Percentiles rank a stretch among this genome's conserved stretches.
phyloP scores from a whole-genome alignment of 2,797 vertebrate genomes.

The Sebastes trivittatus region DNA sequence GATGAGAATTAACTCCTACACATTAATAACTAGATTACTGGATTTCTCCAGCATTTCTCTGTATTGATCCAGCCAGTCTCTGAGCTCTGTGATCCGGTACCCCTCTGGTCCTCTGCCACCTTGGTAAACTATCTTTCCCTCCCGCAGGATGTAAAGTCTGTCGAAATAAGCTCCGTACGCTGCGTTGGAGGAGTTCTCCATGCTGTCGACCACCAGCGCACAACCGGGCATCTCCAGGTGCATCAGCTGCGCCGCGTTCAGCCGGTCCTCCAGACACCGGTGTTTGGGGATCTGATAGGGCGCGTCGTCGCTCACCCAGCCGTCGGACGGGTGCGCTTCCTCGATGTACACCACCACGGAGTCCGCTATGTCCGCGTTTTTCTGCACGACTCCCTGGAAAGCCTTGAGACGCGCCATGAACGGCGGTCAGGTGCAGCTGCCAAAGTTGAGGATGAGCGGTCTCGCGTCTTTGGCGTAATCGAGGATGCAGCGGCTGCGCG shows the following conservation, averaged over 20 bases:
- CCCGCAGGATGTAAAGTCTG: conserved; percentile 93
- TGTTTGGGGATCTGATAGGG: conserved; percentile 93
- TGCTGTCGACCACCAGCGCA: conserved; percentile 91
- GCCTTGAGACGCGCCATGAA: conserved; percentile 97
- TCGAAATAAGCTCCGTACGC: conserved; percentile 98
- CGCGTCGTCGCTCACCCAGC: conserved; percentile 96
- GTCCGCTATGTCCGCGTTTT: conserved; percentile 91
- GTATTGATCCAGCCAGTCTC: conserved; percentile 91
- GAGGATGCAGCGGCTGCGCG: conserved; percentile 84
- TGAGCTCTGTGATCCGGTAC: conserved; percentile 94
- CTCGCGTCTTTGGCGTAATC: conserved; percentile 89
- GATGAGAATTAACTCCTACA: conserved; percentile 73
- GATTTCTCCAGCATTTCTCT: conserved; percentile 74
- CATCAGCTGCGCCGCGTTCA: conserved; percentile 91
- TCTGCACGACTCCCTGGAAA: conserved; percentile 90
- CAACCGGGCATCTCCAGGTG: conserved; percentile 89
- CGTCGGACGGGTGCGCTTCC: conserved; percentile 96
- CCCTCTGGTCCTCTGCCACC: conserved; percentile 94
- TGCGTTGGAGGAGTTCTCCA: conserved; percentile 94
- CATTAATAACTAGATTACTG: conserved; percentile 79
- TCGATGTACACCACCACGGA: conserved; percentile 96
- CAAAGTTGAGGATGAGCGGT: conserved; percentile 96
- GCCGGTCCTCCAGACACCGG: conserved; percentile 92
- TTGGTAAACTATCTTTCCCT: conserved; percentile 92
- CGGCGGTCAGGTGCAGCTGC: conserved; percentile 99